Conservation (phyloP, 2,888 invertebrate genomes). For the Drosophila peninsularis region DNA sequence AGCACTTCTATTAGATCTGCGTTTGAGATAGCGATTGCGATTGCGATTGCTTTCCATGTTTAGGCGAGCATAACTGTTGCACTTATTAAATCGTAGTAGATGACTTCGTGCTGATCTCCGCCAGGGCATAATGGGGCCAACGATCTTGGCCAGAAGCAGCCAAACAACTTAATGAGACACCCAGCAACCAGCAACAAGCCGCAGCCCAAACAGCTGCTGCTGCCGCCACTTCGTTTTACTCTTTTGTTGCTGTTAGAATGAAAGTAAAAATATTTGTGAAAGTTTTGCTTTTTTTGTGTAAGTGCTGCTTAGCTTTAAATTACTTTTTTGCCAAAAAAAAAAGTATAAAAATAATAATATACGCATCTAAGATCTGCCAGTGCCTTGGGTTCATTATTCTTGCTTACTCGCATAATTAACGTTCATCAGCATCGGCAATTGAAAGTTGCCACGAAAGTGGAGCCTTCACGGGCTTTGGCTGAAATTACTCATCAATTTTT, state of each 20-base stretch:
- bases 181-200: constrained; percentile 14
- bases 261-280: constrained; percentile 76
- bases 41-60: constrained; percentile 51
- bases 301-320: constrained; percentile 41
- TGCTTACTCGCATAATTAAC: constrained; percentile 46
- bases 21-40: constrained; percentile 24
- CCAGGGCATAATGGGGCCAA: constrained; percentile 67
- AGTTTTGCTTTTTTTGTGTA: constrained; percentile 48
- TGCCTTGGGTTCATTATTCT: constrained; percentile 46
- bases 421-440: constrained; percentile 42
- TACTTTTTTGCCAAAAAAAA: constrained; percentile 58
- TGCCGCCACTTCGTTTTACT: neutral
- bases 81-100: constrained; percentile 46
- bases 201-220: constrained; percentile 25
- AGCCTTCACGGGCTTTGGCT: neutral
- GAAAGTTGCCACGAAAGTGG: constrained; percentile 26
- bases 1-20: constrained; percentile 20
- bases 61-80: constrained; percentile 75
- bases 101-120: constrained; percentile 37
- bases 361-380: constrained; percentile 45
- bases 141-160: constrained; percentile 71
- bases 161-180: constrained; percentile 71
- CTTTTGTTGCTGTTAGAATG: constrained; percentile 66
- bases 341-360: constrained; percentile 3
- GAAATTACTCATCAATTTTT: neutral